Evolutionary conservation across 2,113 vertebrate genomes (phyloP).

Genomic region (Psephotus haematonotus): DNA sequence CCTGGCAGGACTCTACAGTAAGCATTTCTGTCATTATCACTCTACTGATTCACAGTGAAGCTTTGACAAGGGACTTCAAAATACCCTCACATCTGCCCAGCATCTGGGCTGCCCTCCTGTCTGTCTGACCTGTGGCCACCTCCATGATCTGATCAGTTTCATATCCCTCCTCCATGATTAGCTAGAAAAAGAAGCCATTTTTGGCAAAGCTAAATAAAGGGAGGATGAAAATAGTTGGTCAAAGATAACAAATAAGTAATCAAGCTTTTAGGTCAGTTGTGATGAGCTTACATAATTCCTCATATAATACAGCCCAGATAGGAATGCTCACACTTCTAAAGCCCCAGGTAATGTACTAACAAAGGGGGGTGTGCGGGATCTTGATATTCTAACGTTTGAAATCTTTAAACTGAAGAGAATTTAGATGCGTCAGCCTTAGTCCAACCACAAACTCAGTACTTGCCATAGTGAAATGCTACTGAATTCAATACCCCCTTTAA

Average conservation of each 20-base stretch:
- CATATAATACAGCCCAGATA: background rate
- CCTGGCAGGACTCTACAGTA: background rate
- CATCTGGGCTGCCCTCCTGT: background rate
- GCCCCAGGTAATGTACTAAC: fast-evolving
- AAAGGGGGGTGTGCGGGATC: background rate
- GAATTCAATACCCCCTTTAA: background rate
- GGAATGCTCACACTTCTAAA: background rate
- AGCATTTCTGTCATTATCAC: background rate
- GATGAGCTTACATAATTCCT: background rate
- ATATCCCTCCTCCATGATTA: background rate
- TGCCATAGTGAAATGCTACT: background rate
- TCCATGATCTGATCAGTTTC: background rate
- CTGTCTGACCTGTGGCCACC: background rate
- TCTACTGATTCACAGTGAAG: fast-evolving
- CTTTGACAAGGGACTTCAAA: background rate
- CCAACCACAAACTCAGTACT: background rate
- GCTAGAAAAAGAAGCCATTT: background rate
- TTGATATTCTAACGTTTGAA: background rate
- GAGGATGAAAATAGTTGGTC: background rate
- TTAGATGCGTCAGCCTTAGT: background rate
- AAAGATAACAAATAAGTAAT: background rate
- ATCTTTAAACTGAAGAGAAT: background rate
- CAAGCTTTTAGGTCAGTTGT: background rate
- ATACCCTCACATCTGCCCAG: background rate
- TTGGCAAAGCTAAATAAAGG: background rate